Base-by-base conservation (phyloP, 2,888 invertebrate species). In the Monochamus alternatus region DNA sequence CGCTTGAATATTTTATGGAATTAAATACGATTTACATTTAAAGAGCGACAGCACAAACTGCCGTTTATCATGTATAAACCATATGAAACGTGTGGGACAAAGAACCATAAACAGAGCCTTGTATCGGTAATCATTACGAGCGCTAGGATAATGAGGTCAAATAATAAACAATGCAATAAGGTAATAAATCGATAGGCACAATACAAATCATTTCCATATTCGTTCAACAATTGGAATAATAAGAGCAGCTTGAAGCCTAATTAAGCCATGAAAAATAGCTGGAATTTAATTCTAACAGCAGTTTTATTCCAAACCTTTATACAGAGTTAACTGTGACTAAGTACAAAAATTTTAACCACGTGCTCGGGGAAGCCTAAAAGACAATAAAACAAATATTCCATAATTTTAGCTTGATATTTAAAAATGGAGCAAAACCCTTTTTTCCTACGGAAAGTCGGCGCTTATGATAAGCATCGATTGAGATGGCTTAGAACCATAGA, bases 81-180 rank as follows among this genome's bases (percentile, higher is more conserved):
- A 84, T 85, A 85, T 84, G 84, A 66, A 84, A 84, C 83, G 84
- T 80, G 78, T 80, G 78, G 77, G 77, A 81, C 80, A 79, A 82
- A 79, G 78, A 77, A 70, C 77, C 78, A 80, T 85, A 85, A 85
- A 85, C 81, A 83, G 83, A 70, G 75, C 81, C 79, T 82, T 83
- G 84, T 84, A 84, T 84, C 83, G 82, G 81, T 73, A 76, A 80
- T 84, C 78, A 83, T 84, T 84, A 84, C 77, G 77, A 79, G 74
- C 80, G 67, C 80, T 69, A 74, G 72, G 74, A 81, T 82, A 82
- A 83, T 83, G 80, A 80, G 83, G 83, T 81, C 82, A 83, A 84
- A 84, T 82, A 82, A 83, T 84, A 83, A 82, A 84, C 80, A 80
- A 82, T 79, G 80, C 83, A 84, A 84, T 84, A 83, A 84, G 84